Evolutionary conservation across 2,888 invertebrate species (phyloP), one percentile per base, ranked within the genome.

Genomic region (Caenorhabditis plicata): DNA sequence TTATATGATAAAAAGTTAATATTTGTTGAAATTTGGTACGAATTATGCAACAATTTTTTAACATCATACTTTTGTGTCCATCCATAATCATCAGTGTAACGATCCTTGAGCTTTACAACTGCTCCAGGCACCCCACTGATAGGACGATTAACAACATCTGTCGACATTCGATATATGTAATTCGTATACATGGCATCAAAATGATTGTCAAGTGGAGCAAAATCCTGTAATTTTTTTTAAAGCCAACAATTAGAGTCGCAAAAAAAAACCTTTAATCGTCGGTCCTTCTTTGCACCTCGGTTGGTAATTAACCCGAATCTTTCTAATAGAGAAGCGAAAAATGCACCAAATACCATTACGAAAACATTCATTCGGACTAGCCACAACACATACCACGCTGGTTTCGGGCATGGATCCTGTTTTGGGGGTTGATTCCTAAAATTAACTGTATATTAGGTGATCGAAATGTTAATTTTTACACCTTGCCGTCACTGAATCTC

Each of bases 81-180:
- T 53, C 76, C 69, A 45, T 70, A 67, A 54, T 79, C 77, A 22
- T 74, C 57, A 5, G 66, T 67, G 25, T 61, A 64, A 38, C 79
- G 60, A 56, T 79, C 77, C 38, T 72, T 63, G 22, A 79, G 53
- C 15, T 63, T 57, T 22, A 79, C 74, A 27, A 68, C 68, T 15
- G 71, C 72, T 26, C 75, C 75, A 3, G 98, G 95, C 64, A 92
- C 90, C 81, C 93, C 91, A 82, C 89, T 88, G 77, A 98, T 91
- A 33, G 81, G 78, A 17, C 80, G 29, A 41, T 64, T 64, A 5
- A 72, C 58, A 11, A 72, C 72, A 41, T 72, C 72, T 1, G 64
- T 64, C 17, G 69, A 66, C 39, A 62, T 60, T 23, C 72, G 64
- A 53, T 80, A 80, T 52, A 75, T 70, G 54, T 80, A 73, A 29